Evolutionary conservation across 2,888 invertebrate species (phyloP).

Genomic region (Deilephila elpenor): DNA sequence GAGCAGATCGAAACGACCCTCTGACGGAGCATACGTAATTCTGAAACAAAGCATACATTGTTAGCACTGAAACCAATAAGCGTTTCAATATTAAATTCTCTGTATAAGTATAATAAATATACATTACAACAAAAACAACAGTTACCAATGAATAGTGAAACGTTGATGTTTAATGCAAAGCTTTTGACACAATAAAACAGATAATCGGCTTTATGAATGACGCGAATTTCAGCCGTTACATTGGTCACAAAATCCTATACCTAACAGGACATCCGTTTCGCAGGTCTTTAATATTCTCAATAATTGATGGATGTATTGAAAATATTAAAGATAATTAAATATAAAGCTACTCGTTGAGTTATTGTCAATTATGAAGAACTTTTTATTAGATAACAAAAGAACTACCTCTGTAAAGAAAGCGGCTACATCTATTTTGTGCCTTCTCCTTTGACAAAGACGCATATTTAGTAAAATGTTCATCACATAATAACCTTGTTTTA

Average conservation of each 20-base stretch:
- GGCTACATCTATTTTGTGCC: no score
- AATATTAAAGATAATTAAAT: no score
- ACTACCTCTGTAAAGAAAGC: no score
- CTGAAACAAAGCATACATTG: constrained; percentile 72
- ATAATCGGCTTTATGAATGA: background rate
- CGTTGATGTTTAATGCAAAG: background rate
- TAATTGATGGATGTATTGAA: no score
- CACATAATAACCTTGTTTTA: no score
- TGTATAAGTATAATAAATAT: background rate
- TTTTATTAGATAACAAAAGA: no score
- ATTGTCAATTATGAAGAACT: no score
- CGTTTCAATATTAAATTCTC: background rate
- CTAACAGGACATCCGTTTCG: background rate
- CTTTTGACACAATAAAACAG: background rate
- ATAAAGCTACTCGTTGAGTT: no score
- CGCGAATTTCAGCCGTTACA: background rate
- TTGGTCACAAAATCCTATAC: background rate
- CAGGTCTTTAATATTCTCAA: background rate
- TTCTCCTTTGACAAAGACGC: no score
- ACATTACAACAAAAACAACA: background rate
- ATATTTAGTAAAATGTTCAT: no score
- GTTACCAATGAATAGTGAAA: no score
- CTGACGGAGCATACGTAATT: constrained; percentile 91
- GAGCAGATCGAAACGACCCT: constrained; percentile 93
- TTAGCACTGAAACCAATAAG: constrained; percentile 1